Conservation (phyloP, 2,797 vertebrate genomes). For the Myotis planiceps region DNA sequence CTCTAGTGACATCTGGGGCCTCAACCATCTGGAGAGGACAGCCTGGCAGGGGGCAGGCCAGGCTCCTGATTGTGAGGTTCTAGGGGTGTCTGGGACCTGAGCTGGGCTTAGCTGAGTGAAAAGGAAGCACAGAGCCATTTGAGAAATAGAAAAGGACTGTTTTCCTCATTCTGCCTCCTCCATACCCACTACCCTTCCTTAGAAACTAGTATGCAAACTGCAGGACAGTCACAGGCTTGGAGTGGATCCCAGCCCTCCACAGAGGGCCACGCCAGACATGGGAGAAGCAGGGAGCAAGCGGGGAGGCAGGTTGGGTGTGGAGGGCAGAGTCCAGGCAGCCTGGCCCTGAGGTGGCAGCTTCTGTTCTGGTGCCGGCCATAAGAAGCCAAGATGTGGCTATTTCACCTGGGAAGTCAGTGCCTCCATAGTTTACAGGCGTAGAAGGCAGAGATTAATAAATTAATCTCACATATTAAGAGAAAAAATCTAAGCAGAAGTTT, state of each 20-base stretch:
- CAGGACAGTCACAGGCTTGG: neutral
- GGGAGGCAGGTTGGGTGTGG: neutral
- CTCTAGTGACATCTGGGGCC: neutral
- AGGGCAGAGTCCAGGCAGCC: neutral
- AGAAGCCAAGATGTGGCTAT: neutral
- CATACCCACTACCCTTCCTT: neutral
- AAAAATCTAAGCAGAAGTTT: neutral
- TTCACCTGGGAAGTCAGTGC: neutral
- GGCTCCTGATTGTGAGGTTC: neutral
- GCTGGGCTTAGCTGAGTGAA: neutral
- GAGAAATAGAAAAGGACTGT: neutral
- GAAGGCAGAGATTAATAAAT: slow-evolving; percentile 36
- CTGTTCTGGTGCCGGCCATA: neutral
- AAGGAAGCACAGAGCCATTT: neutral
- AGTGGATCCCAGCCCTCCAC: neutral
- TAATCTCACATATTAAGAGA: neutral
- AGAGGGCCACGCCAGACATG: neutral
- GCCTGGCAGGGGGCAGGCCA: neutral
- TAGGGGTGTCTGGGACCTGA: neutral
- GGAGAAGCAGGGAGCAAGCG: neutral
- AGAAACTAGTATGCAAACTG: neutral
- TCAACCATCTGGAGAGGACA: neutral
- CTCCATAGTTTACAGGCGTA: neutral
- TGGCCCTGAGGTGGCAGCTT: neutral
- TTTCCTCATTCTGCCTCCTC: neutral